Conservation (phyloP, 23 tunicate species). For the Ciona savignyi region DNA sequence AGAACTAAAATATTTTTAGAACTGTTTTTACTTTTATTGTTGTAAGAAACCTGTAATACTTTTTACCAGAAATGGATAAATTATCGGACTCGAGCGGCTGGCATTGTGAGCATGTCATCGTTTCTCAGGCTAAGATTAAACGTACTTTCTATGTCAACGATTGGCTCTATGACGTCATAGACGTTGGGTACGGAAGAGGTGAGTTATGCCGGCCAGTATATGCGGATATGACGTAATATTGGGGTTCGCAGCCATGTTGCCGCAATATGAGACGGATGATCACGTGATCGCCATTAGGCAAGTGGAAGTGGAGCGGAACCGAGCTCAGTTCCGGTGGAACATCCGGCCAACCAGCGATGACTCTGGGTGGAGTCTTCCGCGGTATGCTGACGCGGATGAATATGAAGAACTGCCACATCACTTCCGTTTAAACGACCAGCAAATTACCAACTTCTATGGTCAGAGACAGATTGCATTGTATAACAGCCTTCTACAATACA, state of each 20-base stretch:
- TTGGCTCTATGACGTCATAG: constrained; percentile 15
- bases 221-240: too few relatives aligned
- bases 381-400: constrained; percentile 32
- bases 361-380: constrained; percentile 47
- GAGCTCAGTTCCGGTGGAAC: constrained; percentile 28
- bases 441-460: constrained; percentile 17
- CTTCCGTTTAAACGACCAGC: constrained; percentile 29
- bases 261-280: constrained; percentile 13
- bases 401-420: constrained; percentile 27
- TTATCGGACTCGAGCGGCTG: constrained; percentile 9
- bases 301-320: constrained; percentile 27
- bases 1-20: too few relatives aligned
- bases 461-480: constrained; percentile 22
- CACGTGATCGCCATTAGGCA: constrained; percentile 14
- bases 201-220: neutral
- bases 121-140: neutral
- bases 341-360: constrained; percentile 28
- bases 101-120: neutral
- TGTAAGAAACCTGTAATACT: too few relatives aligned
- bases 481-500: constrained; percentile 23
- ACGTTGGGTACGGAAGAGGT: constrained; percentile 13
- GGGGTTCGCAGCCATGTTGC: constrained; percentile 23
- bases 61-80: constrained; percentile 8
- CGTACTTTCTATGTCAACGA: constrained; percentile 9
- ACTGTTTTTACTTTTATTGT: too few relatives aligned